Conservation (phyloP, 1,140 invertebrate genomes). For the Hylaeus volcanicus region DNA sequence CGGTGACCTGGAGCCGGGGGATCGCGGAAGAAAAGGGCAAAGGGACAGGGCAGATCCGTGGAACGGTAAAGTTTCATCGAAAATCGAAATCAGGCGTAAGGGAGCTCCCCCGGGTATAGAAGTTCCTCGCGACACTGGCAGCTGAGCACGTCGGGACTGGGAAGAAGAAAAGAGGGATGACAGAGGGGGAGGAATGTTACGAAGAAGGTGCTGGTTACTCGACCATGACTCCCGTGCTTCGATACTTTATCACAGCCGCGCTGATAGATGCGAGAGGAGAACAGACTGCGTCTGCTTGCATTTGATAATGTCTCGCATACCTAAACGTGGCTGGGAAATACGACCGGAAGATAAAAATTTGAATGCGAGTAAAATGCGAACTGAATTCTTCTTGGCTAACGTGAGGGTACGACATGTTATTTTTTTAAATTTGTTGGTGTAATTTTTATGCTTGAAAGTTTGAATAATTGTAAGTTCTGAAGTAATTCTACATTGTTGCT, state of each 20-base stretch:
- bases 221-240: slow-evolving; percentile 63
- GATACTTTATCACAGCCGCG: slow-evolving; percentile 60
- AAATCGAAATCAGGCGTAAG: slow-evolving; percentile 76
- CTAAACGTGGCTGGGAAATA: slow-evolving; percentile 51
- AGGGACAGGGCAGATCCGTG: slow-evolving; percentile 43
- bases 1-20: slow-evolving; percentile 11
- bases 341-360: not conserved
- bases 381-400: not conserved
- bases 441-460: too few relatives aligned
- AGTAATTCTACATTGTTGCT: too few relatives aligned
- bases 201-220: slow-evolving; percentile 46
- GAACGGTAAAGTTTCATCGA: slow-evolving; percentile 69
- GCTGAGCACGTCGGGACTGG: slow-evolving; percentile 48
- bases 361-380: not conserved
- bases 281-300: slow-evolving; percentile 54
- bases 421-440: too few relatives aligned
- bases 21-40: slow-evolving; percentile 3
- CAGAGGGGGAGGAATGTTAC: slow-evolving; percentile 22
- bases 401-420: too few relatives aligned
- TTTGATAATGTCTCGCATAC: slow-evolving; percentile 63
- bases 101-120: slow-evolving; percentile 67
- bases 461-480: too few relatives aligned
- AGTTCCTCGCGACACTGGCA: slow-evolving; percentile 65
- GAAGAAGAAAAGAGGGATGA: slow-evolving; percentile 2
- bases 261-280: slow-evolving; percentile 55